Base-by-base conservation (phyloP, 1,140 invertebrate genomes). In the Colletes gigas region DNA sequence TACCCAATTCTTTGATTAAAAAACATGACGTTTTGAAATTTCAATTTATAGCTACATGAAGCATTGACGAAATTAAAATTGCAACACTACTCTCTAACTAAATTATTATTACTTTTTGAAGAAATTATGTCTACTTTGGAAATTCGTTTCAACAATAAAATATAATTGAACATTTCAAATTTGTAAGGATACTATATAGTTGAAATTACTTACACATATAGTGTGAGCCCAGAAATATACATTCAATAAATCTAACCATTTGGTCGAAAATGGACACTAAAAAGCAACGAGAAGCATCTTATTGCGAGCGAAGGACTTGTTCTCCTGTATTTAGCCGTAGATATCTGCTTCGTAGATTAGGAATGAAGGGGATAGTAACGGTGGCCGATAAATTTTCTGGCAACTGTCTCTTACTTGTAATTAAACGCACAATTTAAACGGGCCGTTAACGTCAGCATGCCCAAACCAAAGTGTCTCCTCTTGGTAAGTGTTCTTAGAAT, bases 341-440 rank as follows among this genome's bases (percentile, higher is more conserved):
- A 89, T 90, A 91, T 89, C 90, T 78, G 84, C 82, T 87, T 85
- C 90, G 90, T 91, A 91, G 89, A 91, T 90, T 92, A 92, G 90
- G 89, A 89, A 88, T 83, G 81, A 90, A 91, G 88, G 87, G 89
- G 85, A 88, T 85, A 85, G 85, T 85, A 92, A 92, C 91, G 90
- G 88, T 92, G 90, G 91, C 91, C 91, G 88, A 92, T 92, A 92
- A 92, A 92, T 92, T 92, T 90, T 79, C 73, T 81, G 83, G 88
- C 87, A 76, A 91, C 85, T 92, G 91, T 92, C 91, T 91, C 92
- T 92, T 92, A 92, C 91, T 92, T 92, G 92, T 92, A 92, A 92
- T 92, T 92, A 92, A 92, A 92, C 90, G 89, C 91, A 92, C 92
- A 92, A 92, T 92, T 92, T 92, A 92, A 92, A 91, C 90, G 88